Base-by-base conservation (phyloP, 2,888 invertebrate genomes). In the Desoria tigrina region DNA sequence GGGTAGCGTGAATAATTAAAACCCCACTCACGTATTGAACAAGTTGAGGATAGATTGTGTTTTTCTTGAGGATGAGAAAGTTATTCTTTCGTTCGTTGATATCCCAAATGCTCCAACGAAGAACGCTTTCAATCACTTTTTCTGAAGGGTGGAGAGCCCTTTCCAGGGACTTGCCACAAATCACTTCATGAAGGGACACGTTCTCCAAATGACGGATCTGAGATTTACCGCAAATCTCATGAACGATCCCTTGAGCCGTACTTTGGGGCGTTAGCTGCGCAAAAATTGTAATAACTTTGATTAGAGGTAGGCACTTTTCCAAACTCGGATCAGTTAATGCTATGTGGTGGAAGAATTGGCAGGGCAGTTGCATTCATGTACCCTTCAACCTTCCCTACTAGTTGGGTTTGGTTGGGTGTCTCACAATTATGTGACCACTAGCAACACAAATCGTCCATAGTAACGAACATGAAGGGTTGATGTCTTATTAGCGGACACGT, bases 31-130 rank as follows among this genome's bases (percentile, higher is more conserved):
- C 69, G 83, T 85, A 71, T 27, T 74, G 74, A 49, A 76, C 61
- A 37, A 81, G 75, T 28, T 78, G 75, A 6, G 78, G 76, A 56
- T 79, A 77, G 4, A 80, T 65, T 1, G 77, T 77, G 63, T 79
- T 79, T 42, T 77, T 76, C 66, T 79, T 81, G 11, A 94, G 82
- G 21, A 90, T 82, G 42, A 94, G 82, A 78, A 88, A 88, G 79
- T 92, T 94, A 75, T 90, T 87, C 78, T 89, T 90, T 39, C 92
- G 84, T 79, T 93, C 92, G n/a, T 86, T 86, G 66, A 89, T 88
- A 58, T 90, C 88, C 94, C 94, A 94, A 77, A 90, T 89, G 1
- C 91, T 87, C 94, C 95, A 94, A 59, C 89, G 85, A 0, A 90
- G 82, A 0, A 89, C 88, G 0, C 81, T 78, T 74, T 78, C 77